Evolutionary conservation across 2,888 invertebrate genomes (phyloP), one percentile per base, ranked within the genome.

Genomic region (Chirona hameri): DNA sequence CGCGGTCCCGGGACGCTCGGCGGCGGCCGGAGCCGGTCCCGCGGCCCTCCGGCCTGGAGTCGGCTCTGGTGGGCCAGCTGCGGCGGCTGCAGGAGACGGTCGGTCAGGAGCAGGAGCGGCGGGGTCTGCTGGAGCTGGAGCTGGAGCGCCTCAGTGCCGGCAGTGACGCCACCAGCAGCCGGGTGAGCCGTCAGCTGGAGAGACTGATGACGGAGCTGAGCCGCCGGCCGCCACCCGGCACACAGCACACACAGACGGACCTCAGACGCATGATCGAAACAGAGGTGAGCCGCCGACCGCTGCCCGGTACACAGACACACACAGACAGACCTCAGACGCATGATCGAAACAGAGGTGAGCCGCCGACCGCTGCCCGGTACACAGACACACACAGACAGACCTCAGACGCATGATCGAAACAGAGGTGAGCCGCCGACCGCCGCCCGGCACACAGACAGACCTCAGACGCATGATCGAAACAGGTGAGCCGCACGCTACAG

Each of bases 91-190:
- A 72, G 72, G 31, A 31, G 18, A 72, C 29, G 29, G 27, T 72
- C 29, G 31, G 29, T 0, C 72, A 72, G 72, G 72, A 72, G 72
- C 72, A 18, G 31, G 72, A 72, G 72, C 72, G 31, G 31, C 72
- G 72, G 15, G 72, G 15, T 15, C 72, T 72, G 46, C 76, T 76
- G 76, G 76, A 76, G 76, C 76, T 76, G 76, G 39, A 76, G 76
- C 46, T 76, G 46, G 76, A 76, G 76, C 39, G 46, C 10, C 76
- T 76, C 21, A 27, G 72, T 29, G 31, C 72, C 18, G 72, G 72
- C 72, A 9, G 72, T 18, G 72, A 69, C 31, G 18, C 15, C 31
- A 7, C 72, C 31, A 31, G 72, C 31, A 10, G 18, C 18, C 10
- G 46, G 24, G 12, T 39, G 24, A 21, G 18, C 2, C 76, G 39